Base-by-base conservation (phyloP, 2,888 invertebrate genomes). In the Cephus pulcher region DNA sequence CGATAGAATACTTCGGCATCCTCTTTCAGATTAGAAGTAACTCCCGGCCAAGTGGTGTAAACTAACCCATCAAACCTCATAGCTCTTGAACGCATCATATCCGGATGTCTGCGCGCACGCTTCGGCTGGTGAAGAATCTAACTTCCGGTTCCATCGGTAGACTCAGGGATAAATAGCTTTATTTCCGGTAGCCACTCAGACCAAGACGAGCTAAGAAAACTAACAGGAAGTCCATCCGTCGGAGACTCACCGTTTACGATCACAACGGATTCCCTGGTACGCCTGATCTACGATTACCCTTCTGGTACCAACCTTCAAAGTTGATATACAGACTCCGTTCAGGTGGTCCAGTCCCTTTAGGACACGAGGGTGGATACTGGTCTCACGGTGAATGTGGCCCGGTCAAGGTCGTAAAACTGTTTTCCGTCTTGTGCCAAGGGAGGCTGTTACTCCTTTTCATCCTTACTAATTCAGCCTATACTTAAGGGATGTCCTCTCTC, bases 1-100 rank as follows among this genome's bases (percentile, higher is more conserved):
- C 15, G 56, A 23, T 56, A 23, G 9, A 71, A 34, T 12, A 71
- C 71, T 71, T 71, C 56, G 71, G 33, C 33, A 15, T 34, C 84
- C 85, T 88, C 87, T 87, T 89, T 89, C 84, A 86, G 88, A 87
- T 88, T 86, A 84, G 85, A 86, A 88, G 86, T 87, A 86, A 86
- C 87, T 85, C 85, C 78, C 81, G 84, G 82, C 83, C 76, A 75
- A 79, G 81, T 79, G 74, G 11, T 12, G 70, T 12, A 30, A 70
- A 11, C 71, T 71, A 71, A 12, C 71, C 9, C 12, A 12, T 71
- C 71, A 34, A 32, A 32, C 12, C 34, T 1, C 2, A 23, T 56
- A 56, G 23, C 56, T 56, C 56, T 9, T 56, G 23, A 56, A 23
- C 23, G 56, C 56, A 23, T 56, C 23, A 56, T 56, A 56, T 56